Conservation (phyloP, 2,797 vertebrate species). For the Antrozous pallidus region DNA sequence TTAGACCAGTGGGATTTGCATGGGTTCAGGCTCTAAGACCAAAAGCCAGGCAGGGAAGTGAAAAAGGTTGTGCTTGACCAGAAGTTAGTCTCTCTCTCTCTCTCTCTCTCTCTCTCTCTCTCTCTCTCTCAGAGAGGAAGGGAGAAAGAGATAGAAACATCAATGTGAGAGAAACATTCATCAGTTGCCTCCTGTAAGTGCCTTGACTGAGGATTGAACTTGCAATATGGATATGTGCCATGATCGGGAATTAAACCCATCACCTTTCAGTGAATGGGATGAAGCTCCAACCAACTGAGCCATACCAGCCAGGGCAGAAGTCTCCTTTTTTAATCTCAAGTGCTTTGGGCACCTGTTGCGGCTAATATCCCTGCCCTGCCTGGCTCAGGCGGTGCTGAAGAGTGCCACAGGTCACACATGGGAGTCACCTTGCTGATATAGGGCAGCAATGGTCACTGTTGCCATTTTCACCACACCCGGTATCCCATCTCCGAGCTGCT, state of each 20-base stretch:
- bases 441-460: neutral
- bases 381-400: neutral
- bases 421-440: neutral
- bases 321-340: neutral
- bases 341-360: neutral
- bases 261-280: neutral
- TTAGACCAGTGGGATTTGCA: neutral
- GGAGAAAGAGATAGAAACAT: neutral
- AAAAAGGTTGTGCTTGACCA: neutral
- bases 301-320: neutral
- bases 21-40: neutral
- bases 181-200: neutral
- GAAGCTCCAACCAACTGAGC: neutral
- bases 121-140: too few species aligned
- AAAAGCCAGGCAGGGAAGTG: neutral
- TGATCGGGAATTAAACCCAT: neutral
- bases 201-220: neutral
- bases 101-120: too few species aligned
- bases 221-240: neutral
- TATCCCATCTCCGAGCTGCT: neutral
- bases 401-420: neutral
- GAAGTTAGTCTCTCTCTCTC: neutral
- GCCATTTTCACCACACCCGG: too few species aligned
- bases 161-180: neutral
- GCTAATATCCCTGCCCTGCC: neutral